Percentiles rank a stretch among this genome's conserved stretches.
phyloP scores from a whole-genome alignment of 2,888 invertebrate species.

The Apotomis turbidana region DNA sequence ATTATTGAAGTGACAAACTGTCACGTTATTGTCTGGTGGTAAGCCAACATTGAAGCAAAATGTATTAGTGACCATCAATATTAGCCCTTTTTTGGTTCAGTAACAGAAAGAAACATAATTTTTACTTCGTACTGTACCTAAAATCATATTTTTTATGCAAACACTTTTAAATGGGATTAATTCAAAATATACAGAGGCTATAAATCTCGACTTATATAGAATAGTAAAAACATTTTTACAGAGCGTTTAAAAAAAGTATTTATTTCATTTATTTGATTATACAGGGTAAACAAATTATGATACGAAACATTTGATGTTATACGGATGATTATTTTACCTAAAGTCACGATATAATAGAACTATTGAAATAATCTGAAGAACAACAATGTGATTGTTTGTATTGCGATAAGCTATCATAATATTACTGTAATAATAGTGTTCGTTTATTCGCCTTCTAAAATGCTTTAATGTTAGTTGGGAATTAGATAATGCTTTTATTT shows the following conservation, averaged over 20 bases:
- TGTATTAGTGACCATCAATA: too few species aligned
- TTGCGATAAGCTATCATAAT: constrained; percentile 31
- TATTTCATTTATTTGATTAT: constrained; percentile 38
- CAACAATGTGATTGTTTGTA: constrained; percentile 21
- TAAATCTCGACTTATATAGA: constrained; percentile 23
- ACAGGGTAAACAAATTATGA: constrained; percentile 39
- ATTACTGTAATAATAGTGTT: constrained; percentile 49
- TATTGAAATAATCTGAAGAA: constrained; percentile 24
- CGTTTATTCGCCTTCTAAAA: constrained; percentile 79
- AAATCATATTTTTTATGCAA: constrained; percentile 18
- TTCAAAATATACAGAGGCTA: constrained; percentile 25
- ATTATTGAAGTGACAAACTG: neutral
- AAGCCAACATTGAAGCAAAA: too few species aligned
- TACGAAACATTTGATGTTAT: constrained; percentile 33
- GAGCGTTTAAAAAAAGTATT: constrained; percentile 22
- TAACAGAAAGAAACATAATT: too few species aligned
- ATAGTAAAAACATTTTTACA: constrained; percentile 15
- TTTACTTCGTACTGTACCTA: neutral
- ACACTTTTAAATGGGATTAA: neutral
- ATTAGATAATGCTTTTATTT: constrained; percentile 67
- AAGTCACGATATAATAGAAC: constrained; percentile 15
- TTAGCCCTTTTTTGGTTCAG: too few species aligned
- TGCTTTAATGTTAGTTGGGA: constrained; percentile 79
- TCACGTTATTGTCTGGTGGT: too few species aligned
- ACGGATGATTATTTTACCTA: constrained; percentile 23